Evolutionary conservation across 2,113 vertebrate species (phyloP).

Genomic region (Noctilio leporinus): DNA sequence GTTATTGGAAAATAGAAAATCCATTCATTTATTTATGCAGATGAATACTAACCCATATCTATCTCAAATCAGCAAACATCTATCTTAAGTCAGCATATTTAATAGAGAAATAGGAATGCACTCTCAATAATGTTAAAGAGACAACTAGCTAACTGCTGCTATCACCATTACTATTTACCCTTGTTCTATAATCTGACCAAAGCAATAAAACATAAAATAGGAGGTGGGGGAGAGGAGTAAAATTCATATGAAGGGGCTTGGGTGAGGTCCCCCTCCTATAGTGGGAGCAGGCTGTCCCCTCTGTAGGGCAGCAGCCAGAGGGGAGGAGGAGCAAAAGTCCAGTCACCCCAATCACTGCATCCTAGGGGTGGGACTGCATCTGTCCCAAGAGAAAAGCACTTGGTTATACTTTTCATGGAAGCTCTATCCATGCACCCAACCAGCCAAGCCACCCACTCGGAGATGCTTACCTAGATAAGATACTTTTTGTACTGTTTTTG

Average conservation of each 20-base stretch:
- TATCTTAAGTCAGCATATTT: neutral
- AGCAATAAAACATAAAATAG: neutral
- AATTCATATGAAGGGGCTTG: neutral
- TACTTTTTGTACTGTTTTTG: neutral
- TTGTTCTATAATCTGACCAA: neutral
- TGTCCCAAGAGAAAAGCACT: neutral
- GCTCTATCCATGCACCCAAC: neutral
- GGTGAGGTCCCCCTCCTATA: no score
- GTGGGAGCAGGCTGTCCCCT: rapidly evolving
- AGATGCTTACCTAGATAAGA: neutral
- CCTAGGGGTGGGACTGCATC: neutral
- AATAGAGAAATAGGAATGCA: neutral
- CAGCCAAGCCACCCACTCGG: neutral
- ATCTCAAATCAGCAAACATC: neutral
- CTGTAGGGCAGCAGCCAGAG: neutral
- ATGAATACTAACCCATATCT: neutral
- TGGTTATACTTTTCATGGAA: neutral
- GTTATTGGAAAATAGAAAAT: neutral
- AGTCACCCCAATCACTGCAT: neutral
- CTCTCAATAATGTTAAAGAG: neutral
- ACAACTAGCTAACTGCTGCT: neutral
- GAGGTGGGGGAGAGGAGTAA: neutral
- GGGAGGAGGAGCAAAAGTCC: neutral
- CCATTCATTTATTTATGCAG: neutral
- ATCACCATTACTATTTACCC: neutral